Percentiles rank a stretch among this genome's conserved stretches.
Evolutionary conservation across 2,113 vertebrate genomes (phyloP).

Genomic region (Polypterus senegalus): DNA sequence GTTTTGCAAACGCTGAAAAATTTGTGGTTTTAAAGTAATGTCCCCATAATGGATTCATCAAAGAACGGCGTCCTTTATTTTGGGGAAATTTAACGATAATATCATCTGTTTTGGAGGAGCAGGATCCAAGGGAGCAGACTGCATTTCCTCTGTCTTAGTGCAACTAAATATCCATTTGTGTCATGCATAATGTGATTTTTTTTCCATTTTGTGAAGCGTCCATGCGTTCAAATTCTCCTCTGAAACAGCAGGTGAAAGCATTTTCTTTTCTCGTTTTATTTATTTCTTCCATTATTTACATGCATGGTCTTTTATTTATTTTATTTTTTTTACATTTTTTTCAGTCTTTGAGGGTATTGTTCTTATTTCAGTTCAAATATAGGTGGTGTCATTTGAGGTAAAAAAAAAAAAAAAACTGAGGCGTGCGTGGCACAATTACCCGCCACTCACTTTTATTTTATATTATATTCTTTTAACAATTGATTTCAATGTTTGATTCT

Average conservation of each 20-base stretch:
- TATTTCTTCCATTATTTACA: not conserved
- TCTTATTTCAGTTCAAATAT: too few species aligned
- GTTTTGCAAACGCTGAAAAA: not conserved
- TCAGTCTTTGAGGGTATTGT: too few species aligned
- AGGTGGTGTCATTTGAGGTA: too few species aligned
- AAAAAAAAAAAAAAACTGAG: too few species aligned
- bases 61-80: not conserved
- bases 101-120: not conserved
- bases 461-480: too few species aligned
- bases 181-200: too few species aligned
- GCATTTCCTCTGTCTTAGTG: not conserved
- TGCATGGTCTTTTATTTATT: too few species aligned
- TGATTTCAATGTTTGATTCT: too few species aligned
- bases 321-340: too few species aligned
- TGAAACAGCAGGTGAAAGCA: not conserved
- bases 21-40: not conserved
- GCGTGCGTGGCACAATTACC: too few species aligned
- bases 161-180: slow-evolving; percentile 1
- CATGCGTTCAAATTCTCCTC: not conserved
- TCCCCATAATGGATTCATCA: not conserved
- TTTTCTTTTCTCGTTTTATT: not conserved
- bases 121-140: not conserved
- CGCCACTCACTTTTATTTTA: too few species aligned
- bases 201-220: too few species aligned
- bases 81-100: not conserved